phyloP scores from a whole-genome alignment of 2,888 invertebrate species.

The Tipula confusa region DNA sequence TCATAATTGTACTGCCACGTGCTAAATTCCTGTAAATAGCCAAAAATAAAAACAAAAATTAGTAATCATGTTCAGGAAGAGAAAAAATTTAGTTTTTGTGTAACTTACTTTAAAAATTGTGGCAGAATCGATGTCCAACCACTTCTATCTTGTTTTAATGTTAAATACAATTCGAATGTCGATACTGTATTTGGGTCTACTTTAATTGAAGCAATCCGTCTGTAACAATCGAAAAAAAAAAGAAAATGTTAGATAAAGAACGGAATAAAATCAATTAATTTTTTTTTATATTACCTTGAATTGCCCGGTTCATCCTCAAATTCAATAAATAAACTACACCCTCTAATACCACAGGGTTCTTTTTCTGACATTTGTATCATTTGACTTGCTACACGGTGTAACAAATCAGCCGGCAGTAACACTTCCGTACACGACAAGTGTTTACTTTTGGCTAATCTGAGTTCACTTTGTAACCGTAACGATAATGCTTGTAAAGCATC shows the following conservation, averaged over 20 bases:
- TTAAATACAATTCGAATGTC: slow-evolving; percentile 86
- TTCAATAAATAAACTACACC: slow-evolving; percentile 79
- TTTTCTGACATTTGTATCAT: slow-evolving; percentile 78
- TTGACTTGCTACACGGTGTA: slow-evolving; percentile 72
- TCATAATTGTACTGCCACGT: slow-evolving; percentile 80
- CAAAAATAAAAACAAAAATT: slow-evolving; percentile 37
- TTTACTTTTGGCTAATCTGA: slow-evolving; percentile 73
- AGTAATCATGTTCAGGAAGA: background rate
- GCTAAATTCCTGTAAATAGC: slow-evolving; percentile 67
- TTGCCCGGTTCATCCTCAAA: slow-evolving; percentile 66
- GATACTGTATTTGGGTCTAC: slow-evolving; percentile 82
- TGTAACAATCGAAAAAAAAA: slow-evolving; percentile 38
- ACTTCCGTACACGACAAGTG: slow-evolving; percentile 81
- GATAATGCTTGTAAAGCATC: slow-evolving; percentile 58
- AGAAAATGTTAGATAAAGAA: background rate
- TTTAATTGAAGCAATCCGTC: slow-evolving; percentile 76
- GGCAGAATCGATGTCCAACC: slow-evolving; percentile 84
- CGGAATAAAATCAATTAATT: background rate
- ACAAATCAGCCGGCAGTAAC: slow-evolving; percentile 75
- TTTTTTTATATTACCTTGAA: slow-evolving; percentile 49
- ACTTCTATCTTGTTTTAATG: slow-evolving; percentile 78
- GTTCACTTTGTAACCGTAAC: slow-evolving; percentile 69
- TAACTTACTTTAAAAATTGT: slow-evolving; percentile 83
- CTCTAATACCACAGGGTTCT: slow-evolving; percentile 85
- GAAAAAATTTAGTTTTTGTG: background rate